These are phyloP conservation scores for Apodemia mormo DNA, from an alignment of 2,888 invertebrate genomes.

Conservation along the genomic window DNA sequence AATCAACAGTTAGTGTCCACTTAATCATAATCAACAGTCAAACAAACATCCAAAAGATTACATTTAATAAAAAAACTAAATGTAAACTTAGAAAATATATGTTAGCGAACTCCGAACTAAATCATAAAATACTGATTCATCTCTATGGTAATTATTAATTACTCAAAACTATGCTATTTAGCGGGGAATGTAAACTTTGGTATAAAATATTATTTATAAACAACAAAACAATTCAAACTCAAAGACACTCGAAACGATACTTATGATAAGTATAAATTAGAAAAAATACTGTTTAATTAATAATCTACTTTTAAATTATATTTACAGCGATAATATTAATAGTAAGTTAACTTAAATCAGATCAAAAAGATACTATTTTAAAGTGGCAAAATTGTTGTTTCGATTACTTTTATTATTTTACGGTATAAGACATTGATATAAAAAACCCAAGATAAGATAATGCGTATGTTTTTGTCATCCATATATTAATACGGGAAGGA, in stretches of 20 bases:
- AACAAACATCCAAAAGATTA: slow-evolving; percentile 69
- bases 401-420: too few relatives aligned
- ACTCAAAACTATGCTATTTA: slow-evolving; percentile 68
- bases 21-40: slow-evolving; percentile 64
- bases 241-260: slow-evolving; percentile 72
- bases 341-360: slow-evolving; percentile 58
- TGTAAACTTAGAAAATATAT: slow-evolving; percentile 66
- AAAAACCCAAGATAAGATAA: too few relatives aligned
- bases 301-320: slow-evolving; percentile 69
- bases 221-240: slow-evolving; percentile 77
- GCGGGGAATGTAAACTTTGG: slow-evolving; percentile 89
- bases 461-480: too few relatives aligned
- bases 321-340: slow-evolving; percentile 55
- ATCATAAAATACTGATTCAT: slow-evolving; percentile 58
- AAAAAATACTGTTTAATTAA: slow-evolving; percentile 75
- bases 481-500: too few relatives aligned
- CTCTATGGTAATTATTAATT: slow-evolving; percentile 50
- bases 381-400: slow-evolving; percentile 6
- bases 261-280: slow-evolving; percentile 78
- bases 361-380: slow-evolving; percentile 21
- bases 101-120: slow-evolving; percentile 57
- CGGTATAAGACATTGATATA: too few relatives aligned
- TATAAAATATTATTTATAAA: slow-evolving; percentile 82
- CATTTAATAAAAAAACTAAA: slow-evolving; percentile 66
- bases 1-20: slow-evolving; percentile 71